Conservation (phyloP, 2,888 invertebrate species). For the Chromoteleia sp. region DNA sequence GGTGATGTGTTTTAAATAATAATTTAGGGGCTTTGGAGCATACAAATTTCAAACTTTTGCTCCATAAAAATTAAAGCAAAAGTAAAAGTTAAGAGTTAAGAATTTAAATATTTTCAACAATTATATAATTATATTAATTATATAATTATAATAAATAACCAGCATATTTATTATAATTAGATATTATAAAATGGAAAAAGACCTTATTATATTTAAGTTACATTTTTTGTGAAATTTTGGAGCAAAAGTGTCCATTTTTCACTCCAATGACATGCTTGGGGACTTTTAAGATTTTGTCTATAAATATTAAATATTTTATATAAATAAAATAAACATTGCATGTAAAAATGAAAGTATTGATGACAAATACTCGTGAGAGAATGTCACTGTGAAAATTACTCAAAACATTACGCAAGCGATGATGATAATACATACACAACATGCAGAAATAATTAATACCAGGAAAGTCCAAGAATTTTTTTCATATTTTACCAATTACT, state of each 20-base stretch:
- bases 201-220: not conserved
- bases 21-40: too few relatives aligned
- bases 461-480: constrained; percentile 27
- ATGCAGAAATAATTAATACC: constrained; percentile 43
- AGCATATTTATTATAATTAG: too few relatives aligned
- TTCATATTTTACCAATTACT: too few relatives aligned
- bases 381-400: constrained; percentile 37
- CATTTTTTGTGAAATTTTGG: not conserved
- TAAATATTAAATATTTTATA: not conserved
- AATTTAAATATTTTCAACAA: too few relatives aligned
- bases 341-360: constrained; percentile 5
- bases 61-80: not conserved
- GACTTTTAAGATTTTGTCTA: too few relatives aligned
- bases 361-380: constrained; percentile 21
- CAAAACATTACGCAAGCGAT: constrained; percentile 45
- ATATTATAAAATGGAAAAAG: not conserved
- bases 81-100: too few relatives aligned
- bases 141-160: not conserved
- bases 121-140: too few relatives aligned
- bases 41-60: too few relatives aligned
- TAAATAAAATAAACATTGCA: not conserved
- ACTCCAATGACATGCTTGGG: too few relatives aligned
- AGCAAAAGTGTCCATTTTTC: too few relatives aligned
- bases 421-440: constrained; percentile 52
- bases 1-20: too few relatives aligned